Evolutionary conservation across 2,888 invertebrate genomes (phyloP).

Genomic region (Tipula confusa): DNA sequence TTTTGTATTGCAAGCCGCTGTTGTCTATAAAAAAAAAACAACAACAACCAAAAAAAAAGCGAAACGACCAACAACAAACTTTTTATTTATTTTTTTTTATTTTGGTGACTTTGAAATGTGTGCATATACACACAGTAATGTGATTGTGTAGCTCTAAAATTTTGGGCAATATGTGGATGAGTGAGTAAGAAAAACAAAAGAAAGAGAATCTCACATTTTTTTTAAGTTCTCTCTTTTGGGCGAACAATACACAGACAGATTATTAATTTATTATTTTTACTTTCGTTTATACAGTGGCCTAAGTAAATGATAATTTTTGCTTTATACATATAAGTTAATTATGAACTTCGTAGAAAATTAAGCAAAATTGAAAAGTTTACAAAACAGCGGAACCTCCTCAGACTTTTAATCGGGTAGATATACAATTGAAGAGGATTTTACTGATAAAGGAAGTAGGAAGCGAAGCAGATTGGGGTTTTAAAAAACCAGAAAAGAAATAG

Average conservation of each 20-base stretch:
- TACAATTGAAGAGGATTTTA: too few relatives aligned
- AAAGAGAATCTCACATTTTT: neutral
- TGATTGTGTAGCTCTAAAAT: neutral
- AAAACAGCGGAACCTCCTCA: too few relatives aligned
- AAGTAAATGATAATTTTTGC: neutral
- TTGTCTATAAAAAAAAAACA: neutral
- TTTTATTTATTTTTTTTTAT: too few relatives aligned
- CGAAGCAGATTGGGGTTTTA: too few relatives aligned
- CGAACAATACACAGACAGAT: neutral
- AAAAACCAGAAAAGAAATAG: too few relatives aligned
- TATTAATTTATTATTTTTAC: neutral
- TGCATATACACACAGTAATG: neutral
- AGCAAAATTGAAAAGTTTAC: too few relatives aligned
- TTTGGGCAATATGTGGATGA: neutral
- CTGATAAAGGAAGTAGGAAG: too few relatives aligned
- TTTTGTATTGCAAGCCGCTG: neutral
- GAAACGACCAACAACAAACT: too few relatives aligned
- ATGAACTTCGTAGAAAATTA: too few relatives aligned
- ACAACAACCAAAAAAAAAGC: neutral
- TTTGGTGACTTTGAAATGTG: neutral
- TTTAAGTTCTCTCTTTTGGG: neutral
- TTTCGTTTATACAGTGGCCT: neutral
- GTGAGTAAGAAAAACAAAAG: neutral
- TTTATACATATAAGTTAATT: too few relatives aligned
- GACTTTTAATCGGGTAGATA: too few relatives aligned